Conservation (phyloP, 2,113 vertebrate species). For the Octodon degus region DNA sequence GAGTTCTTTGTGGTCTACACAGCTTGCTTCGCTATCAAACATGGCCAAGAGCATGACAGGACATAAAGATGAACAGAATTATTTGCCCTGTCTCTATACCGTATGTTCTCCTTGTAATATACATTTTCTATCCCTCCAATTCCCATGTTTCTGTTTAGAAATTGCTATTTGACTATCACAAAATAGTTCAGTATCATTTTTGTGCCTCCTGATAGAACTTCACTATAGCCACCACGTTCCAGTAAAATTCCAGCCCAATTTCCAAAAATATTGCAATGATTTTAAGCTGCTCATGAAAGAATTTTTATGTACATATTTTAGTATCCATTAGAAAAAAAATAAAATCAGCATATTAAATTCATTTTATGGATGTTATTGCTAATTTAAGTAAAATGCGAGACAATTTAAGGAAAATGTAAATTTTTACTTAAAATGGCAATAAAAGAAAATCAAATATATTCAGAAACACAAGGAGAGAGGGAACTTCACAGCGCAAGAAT, state of each 20-base stretch:
- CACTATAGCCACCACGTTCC: background rate
- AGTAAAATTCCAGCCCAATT: background rate
- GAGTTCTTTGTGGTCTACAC: background rate
- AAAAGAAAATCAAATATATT: background rate
- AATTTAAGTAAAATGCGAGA: background rate
- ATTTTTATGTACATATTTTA: background rate
- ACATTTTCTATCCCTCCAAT: background rate
- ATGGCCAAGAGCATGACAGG: background rate
- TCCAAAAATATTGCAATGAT: slow-evolving; percentile 14
- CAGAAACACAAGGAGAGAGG: background rate
- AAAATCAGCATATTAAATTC: background rate
- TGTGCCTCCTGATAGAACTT: background rate
- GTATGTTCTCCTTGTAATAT: background rate
- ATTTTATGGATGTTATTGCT: background rate
- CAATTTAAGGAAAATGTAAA: background rate
- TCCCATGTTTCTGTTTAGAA: slow-evolving; percentile 1
- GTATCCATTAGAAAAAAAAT: slow-evolving; percentile 51
- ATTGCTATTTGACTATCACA: background rate
- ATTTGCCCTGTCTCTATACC: background rate
- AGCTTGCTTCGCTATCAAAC: background rate
- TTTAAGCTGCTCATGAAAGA: background rate
- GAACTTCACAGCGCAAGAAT: background rate
- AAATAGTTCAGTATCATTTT: background rate
- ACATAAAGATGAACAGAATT: background rate
- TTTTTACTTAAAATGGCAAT: background rate